phyloP scores from a whole-genome alignment of 2,888 invertebrate genomes.

The Drosophila subquinaria region DNA sequence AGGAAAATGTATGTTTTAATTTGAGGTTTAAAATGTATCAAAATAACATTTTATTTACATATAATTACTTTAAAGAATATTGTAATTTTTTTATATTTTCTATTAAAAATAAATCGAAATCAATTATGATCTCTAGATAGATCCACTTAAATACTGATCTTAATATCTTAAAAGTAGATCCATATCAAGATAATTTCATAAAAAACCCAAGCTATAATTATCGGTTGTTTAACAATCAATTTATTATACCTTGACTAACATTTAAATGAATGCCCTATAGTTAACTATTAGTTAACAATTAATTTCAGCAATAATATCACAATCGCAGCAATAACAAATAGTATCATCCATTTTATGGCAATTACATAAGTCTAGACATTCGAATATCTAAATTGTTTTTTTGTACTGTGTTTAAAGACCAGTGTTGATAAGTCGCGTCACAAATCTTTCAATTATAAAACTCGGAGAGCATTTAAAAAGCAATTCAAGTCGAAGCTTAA shows the following conservation, averaged over 20 bases:
- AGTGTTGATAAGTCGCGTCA: constrained; percentile 59
- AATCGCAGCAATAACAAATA: neutral
- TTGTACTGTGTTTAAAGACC: constrained; percentile 37
- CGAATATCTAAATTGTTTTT: constrained; percentile 36
- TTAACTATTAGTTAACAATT: constrained; percentile 9
- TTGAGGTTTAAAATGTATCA: too few relatives aligned
- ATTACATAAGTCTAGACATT: constrained; percentile 14
- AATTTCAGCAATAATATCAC: neutral
- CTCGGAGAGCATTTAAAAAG: constrained; percentile 61
- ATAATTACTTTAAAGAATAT: neutral
- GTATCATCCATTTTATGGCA: neutral
- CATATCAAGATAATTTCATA: neutral
- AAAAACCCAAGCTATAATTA: constrained; percentile 9
- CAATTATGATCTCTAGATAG: neutral
- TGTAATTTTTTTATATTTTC: too few relatives aligned
- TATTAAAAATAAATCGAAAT: too few relatives aligned
- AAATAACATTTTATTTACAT: neutral
- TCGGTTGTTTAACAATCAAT: constrained; percentile 1
- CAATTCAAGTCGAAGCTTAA: constrained; percentile 49
- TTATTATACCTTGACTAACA: neutral
- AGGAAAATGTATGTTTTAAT: neutral
- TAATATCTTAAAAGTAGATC: neutral
- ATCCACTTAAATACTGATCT: neutral
- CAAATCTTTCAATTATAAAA: constrained; percentile 65
- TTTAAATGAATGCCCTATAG: constrained; percentile 3